phyloP scores from a whole-genome alignment of 1,140 invertebrate genomes.

The Orussus abietinus region DNA sequence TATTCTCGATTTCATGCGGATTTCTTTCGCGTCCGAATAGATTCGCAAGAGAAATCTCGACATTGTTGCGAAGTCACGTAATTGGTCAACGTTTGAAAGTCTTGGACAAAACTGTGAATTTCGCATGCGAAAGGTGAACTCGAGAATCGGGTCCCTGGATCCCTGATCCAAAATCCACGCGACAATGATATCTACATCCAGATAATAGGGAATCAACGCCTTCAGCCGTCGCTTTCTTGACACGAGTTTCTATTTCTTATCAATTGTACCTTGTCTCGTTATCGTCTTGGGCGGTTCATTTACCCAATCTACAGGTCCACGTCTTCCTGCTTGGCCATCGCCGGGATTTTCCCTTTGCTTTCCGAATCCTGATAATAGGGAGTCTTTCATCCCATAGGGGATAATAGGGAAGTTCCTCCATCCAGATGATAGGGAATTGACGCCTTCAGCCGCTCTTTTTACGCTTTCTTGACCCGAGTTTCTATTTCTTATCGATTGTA shows the following conservation, averaged over 20 bases:
- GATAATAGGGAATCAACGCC: constrained; percentile 1
- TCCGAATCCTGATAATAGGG: neutral
- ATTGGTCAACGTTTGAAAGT: too few relatives aligned
- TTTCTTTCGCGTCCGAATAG: too few relatives aligned
- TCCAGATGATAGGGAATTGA: constrained; percentile 1
- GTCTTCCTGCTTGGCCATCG: constrained; percentile 40
- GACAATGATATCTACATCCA: too few relatives aligned
- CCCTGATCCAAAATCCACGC: too few relatives aligned
- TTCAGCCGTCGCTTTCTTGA: neutral
- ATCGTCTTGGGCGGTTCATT: neutral
- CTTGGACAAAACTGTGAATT: too few relatives aligned
- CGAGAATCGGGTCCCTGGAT: too few relatives aligned
- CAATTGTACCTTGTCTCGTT: neutral
- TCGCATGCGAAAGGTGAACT: constrained; percentile 12
- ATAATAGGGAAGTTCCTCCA: constrained; percentile 1
- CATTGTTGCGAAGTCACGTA: too few relatives aligned
- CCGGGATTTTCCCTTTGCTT: constrained; percentile 19
- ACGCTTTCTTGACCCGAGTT: neutral
- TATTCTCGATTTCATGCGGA: too few relatives aligned
- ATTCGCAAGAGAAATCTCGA: too few relatives aligned
- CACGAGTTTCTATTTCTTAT: neutral
- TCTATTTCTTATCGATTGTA: neutral
- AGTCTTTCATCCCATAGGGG: neutral
- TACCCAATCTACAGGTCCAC: constrained; percentile 28
- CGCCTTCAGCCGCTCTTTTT: neutral